Evolutionary conservation across 2,888 invertebrate species (phyloP).

Genomic region (Nezara viridula): DNA sequence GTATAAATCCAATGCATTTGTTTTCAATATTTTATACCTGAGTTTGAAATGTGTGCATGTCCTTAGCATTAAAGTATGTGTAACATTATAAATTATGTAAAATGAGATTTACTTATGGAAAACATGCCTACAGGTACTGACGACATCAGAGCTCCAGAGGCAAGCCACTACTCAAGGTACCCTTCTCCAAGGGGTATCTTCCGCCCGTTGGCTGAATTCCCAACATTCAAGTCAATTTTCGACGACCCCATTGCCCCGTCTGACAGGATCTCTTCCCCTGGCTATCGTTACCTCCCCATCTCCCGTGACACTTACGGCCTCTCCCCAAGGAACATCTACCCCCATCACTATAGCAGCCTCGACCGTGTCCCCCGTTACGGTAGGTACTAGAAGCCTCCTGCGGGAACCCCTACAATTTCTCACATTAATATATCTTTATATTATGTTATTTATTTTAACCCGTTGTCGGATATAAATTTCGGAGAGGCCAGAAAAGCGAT

Average conservation of each 20-base stretch:
- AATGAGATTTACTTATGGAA: neutral
- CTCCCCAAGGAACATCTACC: slow-evolving; percentile 88
- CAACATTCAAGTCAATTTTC: slow-evolving; percentile 88
- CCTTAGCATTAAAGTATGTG: slow-evolving; percentile 3
- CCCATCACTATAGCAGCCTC: slow-evolving; percentile 79
- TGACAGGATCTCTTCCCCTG: slow-evolving; percentile 88
- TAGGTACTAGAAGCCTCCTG: slow-evolving; percentile 73
- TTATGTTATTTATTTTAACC: slow-evolving; percentile 27
- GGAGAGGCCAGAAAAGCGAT: slow-evolving; percentile 10
- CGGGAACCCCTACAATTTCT: slow-evolving; percentile 6
- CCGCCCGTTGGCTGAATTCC: slow-evolving; percentile 76
- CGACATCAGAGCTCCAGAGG: slow-evolving; percentile 90
- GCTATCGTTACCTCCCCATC: slow-evolving; percentile 91
- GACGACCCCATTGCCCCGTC: slow-evolving; percentile 85
- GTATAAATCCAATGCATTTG: neutral
- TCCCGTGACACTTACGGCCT: slow-evolving; percentile 92
- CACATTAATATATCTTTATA: slow-evolving; percentile 29
- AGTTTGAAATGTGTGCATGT: slow-evolving; percentile 35
- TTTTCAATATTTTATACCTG: slow-evolving; percentile 29
- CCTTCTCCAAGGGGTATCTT: slow-evolving; percentile 71
- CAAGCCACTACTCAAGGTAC: slow-evolving; percentile 67
- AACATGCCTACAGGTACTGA: slow-evolving; percentile 79
- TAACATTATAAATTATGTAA: neutral
- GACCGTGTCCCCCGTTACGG: slow-evolving; percentile 77
- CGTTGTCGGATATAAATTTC: neutral